phyloP scores from a whole-genome alignment of 2,797 vertebrate genomes.

The Pygocentrus nattereri region DNA sequence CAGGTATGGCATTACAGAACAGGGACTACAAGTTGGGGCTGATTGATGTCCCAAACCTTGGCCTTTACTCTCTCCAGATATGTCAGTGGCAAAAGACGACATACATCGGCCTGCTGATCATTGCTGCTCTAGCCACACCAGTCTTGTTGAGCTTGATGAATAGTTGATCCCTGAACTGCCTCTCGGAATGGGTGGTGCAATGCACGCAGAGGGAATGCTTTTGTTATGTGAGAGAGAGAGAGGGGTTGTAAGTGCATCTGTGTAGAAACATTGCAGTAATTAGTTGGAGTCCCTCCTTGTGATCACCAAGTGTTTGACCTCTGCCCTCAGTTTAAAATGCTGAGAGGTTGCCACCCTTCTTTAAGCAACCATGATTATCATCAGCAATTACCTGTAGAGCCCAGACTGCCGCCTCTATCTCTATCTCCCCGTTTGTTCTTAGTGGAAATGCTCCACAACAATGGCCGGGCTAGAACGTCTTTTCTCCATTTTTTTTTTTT shows the following conservation, averaged over 20 bases:
- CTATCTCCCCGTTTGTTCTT: not conserved
- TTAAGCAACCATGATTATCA: slow-evolving; percentile 20
- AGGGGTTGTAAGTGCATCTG: not conserved
- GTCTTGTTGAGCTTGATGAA: slow-evolving; percentile 9
- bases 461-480: not conserved
- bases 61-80: slow-evolving; percentile 38
- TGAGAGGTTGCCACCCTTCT: slow-evolving; percentile 4
- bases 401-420: not conserved
- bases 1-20: not conserved
- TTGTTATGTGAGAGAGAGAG: not conserved
- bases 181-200: not conserved
- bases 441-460: not conserved
- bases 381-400: slow-evolving; percentile 23
- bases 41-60: slow-evolving; percentile 43
- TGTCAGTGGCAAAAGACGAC: not conserved
- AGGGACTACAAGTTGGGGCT: slow-evolving; percentile 19
- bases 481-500: no score
- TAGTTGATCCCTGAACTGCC: slow-evolving; percentile 1
- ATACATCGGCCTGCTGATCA: not conserved
- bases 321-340: slow-evolving; percentile 45
- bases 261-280: slow-evolving; percentile 66
- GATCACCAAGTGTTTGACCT: slow-evolving; percentile 69
- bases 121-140: not conserved
- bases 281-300: slow-evolving; percentile 64
- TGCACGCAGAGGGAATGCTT: not conserved